Base-by-base conservation (phyloP, 1,140 invertebrate genomes). In the Drosophila tani region DNA sequence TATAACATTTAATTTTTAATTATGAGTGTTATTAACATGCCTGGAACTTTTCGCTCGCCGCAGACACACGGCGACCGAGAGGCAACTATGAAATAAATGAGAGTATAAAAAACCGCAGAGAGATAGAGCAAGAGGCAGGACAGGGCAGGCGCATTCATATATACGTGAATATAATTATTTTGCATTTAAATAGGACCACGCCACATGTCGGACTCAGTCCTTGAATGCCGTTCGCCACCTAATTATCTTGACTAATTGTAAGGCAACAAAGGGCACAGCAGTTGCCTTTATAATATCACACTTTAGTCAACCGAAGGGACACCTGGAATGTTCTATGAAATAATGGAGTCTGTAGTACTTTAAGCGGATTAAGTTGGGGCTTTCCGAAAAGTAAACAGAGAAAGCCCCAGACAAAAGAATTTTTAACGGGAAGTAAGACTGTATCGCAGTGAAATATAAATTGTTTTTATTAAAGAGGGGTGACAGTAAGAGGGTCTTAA, bases 1-100 rank as follows among this genome's bases (percentile, higher is more conserved):
- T 78, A 87, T 75, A 78, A 68, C 73, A 84, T 88, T 87, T 88
- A 84, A 87, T 87, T 84, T 88, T 87, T 87, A 87, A 87, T 87
- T 87, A 87, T 88, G 83, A 84, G 77, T 81, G 73, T 79, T 88
- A 88, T 87, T 88, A 87, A 87, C 83, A 87, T 88, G 65, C 71
- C 71, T 67, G 84, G 68, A 87, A 87, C 73, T 84, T 84, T 80
- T 81, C 57, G 66, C 84, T 81, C 27, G 63, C 83, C 84, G 40
- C 80, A 80, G 66, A 78, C 83, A 69, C 75, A 59, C 57, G 73
- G 40, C 68, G 56, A 49, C 35, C 27, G 24, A 38, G 50, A 41
- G 50, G 82, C 81, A 79, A 78, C 67, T 74, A 63, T 66, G 62
- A 69, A 78, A 77, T 59, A 55, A 78, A 75, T 81, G 64, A 19